phyloP scores from a whole-genome alignment of 92 coral and sea anemone genomes.

The Isaurus tuberculatus region DNA sequence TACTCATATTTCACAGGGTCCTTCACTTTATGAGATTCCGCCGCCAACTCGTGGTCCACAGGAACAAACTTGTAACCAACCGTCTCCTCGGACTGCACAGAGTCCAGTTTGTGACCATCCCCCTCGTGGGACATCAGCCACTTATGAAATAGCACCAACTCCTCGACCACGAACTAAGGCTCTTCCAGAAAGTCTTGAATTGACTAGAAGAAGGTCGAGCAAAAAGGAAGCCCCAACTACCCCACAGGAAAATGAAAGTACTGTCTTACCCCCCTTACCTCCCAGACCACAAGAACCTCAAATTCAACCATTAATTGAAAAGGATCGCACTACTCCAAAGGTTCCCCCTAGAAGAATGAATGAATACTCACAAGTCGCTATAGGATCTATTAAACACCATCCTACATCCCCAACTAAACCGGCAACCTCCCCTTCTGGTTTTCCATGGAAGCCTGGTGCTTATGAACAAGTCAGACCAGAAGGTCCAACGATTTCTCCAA shows the following conservation, averaged over 20 bases:
- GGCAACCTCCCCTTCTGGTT: slow-evolving; percentile 39
- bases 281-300: slow-evolving; percentile 43
- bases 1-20: slow-evolving; percentile 1
- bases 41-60: slow-evolving; percentile 57
- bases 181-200: slow-evolving; percentile 53
- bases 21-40: slow-evolving; percentile 80
- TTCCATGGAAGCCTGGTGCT: slow-evolving; percentile 50
- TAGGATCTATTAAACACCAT: slow-evolving; percentile 3
- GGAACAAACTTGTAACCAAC: slow-evolving; percentile 41
- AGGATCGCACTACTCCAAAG: slow-evolving; percentile 43
- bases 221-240: slow-evolving; percentile 41
- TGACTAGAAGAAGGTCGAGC: slow-evolving; percentile 29
- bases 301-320: slow-evolving; percentile 59
- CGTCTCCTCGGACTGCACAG: slow-evolving; percentile 23
- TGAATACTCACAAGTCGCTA: slow-evolving; percentile 55
- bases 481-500: slow-evolving; percentile 73
- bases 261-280: slow-evolving; percentile 18
- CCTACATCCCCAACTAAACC: slow-evolving; percentile 1
- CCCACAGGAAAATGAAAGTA: slow-evolving; percentile 18
- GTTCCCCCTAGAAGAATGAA: slow-evolving; percentile 60
- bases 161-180: slow-evolving; percentile 64
- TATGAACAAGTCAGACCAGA: slow-evolving; percentile 83
- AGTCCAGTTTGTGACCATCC: not conserved
- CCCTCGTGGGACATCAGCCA: not conserved
- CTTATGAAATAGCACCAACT: slow-evolving; percentile 90